Evolutionary conservation across 2,888 invertebrate genomes (phyloP).

Genomic region (Cheilosia scutellata): DNA sequence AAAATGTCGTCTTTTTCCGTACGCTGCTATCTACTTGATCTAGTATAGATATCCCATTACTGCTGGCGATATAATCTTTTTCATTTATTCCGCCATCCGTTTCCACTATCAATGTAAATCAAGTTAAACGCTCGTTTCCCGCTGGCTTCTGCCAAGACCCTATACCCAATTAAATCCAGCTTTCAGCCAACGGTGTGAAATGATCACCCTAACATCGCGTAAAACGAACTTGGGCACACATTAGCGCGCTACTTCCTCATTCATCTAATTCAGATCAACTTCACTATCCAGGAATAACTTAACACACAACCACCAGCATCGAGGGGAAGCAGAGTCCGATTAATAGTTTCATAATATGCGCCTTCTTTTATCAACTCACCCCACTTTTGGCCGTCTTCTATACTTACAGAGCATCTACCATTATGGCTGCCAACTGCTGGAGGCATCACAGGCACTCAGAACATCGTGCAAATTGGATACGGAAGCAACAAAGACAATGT

Average conservation of each 20-base stretch:
- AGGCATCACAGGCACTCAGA: conserved; percentile 89
- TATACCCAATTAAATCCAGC: conserved; percentile 4
- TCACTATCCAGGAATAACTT: conserved; percentile 28
- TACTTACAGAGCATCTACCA: conserved; percentile 89
- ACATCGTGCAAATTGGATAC: conserved; percentile 88
- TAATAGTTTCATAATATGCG: conserved; percentile 34
- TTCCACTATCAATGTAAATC: conserved; percentile 1
- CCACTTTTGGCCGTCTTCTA: conserved; percentile 34
- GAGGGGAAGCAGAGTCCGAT: conserved; percentile 5
- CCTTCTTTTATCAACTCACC: conserved; percentile 18
- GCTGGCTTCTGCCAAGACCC: not conserved
- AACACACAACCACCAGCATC: not conserved
- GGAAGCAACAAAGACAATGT: conserved; percentile 85
- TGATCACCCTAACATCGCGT: conserved; percentile 52
- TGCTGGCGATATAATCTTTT: not conserved
- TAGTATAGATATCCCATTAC: conserved; percentile 14
- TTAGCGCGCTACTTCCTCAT: conserved; percentile 61
- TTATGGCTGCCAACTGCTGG: conserved; percentile 91
- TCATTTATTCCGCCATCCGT: conserved; percentile 15
- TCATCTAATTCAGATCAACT: conserved; percentile 66
- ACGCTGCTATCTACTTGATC: conserved; percentile 12
- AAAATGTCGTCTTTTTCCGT: not conserved
- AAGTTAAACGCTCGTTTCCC: conserved; percentile 12
- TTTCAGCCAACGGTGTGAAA: conserved; percentile 55
- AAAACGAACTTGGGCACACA: conserved; percentile 59